Evolutionary conservation across 2,888 invertebrate genomes (phyloP), one percentile per base, ranked within the genome.

Genomic region (Tachystola acroxantha): DNA sequence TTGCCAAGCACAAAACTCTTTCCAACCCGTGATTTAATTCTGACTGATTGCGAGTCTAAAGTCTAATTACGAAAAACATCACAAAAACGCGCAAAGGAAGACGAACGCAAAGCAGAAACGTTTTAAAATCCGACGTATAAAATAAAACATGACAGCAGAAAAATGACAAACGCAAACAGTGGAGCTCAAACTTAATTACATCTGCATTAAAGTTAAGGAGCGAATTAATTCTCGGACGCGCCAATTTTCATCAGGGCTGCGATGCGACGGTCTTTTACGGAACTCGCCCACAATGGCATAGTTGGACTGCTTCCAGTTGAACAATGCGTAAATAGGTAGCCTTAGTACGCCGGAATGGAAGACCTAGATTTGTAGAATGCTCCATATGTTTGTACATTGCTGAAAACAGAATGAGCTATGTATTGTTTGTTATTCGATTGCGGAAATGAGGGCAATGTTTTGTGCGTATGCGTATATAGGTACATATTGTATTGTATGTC

Each of bases 211-310:
- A 49, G 46, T 50, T 47, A 48, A 49, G 44, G 42, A 35, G 35
- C 22, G 47, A 46, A 50, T 56, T 50, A 47, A 50, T 48, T 54
- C 43, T 36, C 36, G 22, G 40, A 39, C 33, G 35, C 45, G 50
- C 45, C 46, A 53, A 56, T 50, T 58, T 57, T 52, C 53, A 54
- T 57, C 53, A 47, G 40, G 40, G 27, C 22, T 25, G 34, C 37
- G n/a, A 22, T n/a, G n/a, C n/a, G n/a, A n/a, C n/a, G 36, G 47
- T 45, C 41, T 46, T 48, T 43, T 29, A 43, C 39, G 35, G 42
- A 41, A 39, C 12, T 11, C 27, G 28, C 14, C 36, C 37, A 48
- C 51, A 54, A 53, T 49, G 45, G 45, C 46, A 38, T 39, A 49
- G 48, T 57, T 64, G 57, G 56, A 57, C 30, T 26, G 41, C 27